A percentile compares a stretch with the other conserved stretches of the same genome.
These are phyloP conservation scores for Panonychus citri DNA, from an alignment of 1,140 invertebrate genomes.

Conservation along the genomic window DNA sequence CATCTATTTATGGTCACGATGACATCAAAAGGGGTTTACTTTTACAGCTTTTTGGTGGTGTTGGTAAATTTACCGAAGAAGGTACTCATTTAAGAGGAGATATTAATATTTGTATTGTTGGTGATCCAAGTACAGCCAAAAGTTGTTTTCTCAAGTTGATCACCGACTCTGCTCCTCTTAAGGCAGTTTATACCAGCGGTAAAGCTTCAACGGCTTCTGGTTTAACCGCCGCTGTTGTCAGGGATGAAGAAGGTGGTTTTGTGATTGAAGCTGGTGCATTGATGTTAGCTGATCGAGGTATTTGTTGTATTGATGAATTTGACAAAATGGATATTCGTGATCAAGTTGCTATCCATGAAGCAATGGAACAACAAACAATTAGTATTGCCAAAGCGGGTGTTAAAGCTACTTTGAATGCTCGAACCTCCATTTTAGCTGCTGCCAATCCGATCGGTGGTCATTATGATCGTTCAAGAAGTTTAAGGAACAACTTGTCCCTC, in stretches of 20 bases:
- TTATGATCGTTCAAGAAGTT: constrained; percentile 78
- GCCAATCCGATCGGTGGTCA: constrained; percentile 89
- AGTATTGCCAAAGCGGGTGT: constrained; percentile 96
- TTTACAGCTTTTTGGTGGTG: constrained; percentile 92
- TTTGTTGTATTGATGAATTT: constrained; percentile 99
- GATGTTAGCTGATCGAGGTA: constrained; percentile 87
- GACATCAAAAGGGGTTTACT: constrained; percentile 87
- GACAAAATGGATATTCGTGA: constrained; percentile 97
- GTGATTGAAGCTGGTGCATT: constrained; percentile 97
- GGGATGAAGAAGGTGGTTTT: constrained; percentile 94
- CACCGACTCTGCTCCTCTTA: constrained; percentile 63
- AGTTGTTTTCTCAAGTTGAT: constrained; percentile 85
- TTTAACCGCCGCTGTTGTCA: constrained; percentile 87
- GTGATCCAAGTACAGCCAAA: constrained; percentile 96
- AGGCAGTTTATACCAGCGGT: constrained; percentile 93
- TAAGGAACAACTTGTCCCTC: constrained; percentile 81
- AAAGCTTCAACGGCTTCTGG: constrained; percentile 94
- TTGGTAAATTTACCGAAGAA: constrained; percentile 80
- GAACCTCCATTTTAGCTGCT: constrained; percentile 91
- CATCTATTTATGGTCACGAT: constrained; percentile 91
- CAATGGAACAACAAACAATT: constrained; percentile 99
- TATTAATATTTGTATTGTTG: constrained; percentile 92
- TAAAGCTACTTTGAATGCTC: constrained; percentile 79
- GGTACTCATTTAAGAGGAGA: constrained; percentile 67
- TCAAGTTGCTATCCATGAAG: constrained; percentile 98